Percentiles rank a stretch among this genome's conserved stretches.
These are phyloP conservation scores for Eonycteris spelaea DNA, from an alignment of 2,113 vertebrate genomes.

Conservation along the genomic window DNA sequence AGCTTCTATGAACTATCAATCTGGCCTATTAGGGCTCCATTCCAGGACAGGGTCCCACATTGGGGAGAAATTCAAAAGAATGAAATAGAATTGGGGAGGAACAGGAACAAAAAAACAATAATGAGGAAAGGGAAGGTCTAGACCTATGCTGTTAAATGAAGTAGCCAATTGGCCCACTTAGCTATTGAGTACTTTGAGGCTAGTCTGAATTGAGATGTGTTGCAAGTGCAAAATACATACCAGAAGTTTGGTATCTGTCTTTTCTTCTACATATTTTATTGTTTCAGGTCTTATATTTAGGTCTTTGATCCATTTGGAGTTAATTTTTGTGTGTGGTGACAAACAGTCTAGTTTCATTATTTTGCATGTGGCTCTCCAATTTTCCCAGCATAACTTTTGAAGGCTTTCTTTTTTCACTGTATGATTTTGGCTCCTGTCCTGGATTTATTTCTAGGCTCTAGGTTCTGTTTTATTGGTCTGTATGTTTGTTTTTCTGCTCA, in stretches of 20 bases:
- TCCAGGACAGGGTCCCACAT: fast-evolving
- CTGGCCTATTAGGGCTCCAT: not conserved
- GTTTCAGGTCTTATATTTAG: too few relatives aligned
- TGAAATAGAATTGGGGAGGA: not conserved
- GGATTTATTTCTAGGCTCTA: too few relatives aligned
- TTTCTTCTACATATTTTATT: too few relatives aligned
- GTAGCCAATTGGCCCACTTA: not conserved
- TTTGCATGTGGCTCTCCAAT: too few relatives aligned
- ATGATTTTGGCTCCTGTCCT: too few relatives aligned
- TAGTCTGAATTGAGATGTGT: not conserved
- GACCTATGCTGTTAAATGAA: not conserved
- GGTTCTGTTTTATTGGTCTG: too few relatives aligned
- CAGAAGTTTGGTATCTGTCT: not conserved
- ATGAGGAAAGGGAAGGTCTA: not conserved
- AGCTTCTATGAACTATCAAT: not conserved
- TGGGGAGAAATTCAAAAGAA: not conserved
- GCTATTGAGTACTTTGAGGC: not conserved
- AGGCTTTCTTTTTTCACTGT: too few relatives aligned
- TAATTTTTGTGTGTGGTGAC: too few relatives aligned
- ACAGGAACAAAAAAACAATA: not conserved
- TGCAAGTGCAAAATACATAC: not conserved
- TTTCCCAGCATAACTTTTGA: too few relatives aligned
- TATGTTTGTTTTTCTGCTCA: too few relatives aligned
- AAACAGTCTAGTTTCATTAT: too few relatives aligned
- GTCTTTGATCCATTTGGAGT: too few relatives aligned